Conservation (phyloP, 2,888 invertebrate species). For the Pseudococcus jackbeardsleyi region DNA sequence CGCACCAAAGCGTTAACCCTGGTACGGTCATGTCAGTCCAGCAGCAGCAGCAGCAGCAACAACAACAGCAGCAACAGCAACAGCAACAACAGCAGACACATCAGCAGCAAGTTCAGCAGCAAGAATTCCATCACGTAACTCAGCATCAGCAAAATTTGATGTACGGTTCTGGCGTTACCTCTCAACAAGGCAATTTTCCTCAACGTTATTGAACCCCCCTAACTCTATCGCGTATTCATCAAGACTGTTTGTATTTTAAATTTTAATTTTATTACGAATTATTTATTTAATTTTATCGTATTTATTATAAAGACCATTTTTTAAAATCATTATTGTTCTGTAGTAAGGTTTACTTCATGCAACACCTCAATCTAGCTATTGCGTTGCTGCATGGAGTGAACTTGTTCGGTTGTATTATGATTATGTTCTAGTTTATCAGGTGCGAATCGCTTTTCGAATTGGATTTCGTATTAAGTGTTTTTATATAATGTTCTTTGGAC, state of each 20-base stretch:
- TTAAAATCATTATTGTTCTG: neutral
- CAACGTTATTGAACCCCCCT: constrained; percentile 66
- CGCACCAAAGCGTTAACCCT: constrained; percentile 70
- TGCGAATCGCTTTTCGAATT: neutral
- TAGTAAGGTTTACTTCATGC: neutral
- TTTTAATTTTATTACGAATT: constrained; percentile 26
- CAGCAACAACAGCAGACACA: constrained; percentile 69
- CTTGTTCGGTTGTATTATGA: constrained; percentile 9
- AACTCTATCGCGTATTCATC: neutral
- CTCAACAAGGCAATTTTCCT: constrained; percentile 67
- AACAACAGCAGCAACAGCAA: constrained; percentile 69
- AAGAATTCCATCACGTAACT: constrained; percentile 66
- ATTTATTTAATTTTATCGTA: neutral
- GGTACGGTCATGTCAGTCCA: constrained; percentile 72
- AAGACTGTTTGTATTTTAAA: constrained; percentile 46
- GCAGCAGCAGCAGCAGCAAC: constrained; percentile 68
- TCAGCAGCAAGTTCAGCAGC: constrained; percentile 70
- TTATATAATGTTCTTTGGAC: neutral
- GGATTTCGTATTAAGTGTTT: neutral
- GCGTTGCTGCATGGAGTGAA: neutral
- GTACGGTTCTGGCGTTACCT: constrained; percentile 67
- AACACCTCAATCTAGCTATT: neutral
- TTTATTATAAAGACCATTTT: neutral
- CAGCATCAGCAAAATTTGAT: constrained; percentile 67
- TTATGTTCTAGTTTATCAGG: neutral